Conservation (phyloP, 2,113 vertebrate species). For the Leptosomus discolor region DNA sequence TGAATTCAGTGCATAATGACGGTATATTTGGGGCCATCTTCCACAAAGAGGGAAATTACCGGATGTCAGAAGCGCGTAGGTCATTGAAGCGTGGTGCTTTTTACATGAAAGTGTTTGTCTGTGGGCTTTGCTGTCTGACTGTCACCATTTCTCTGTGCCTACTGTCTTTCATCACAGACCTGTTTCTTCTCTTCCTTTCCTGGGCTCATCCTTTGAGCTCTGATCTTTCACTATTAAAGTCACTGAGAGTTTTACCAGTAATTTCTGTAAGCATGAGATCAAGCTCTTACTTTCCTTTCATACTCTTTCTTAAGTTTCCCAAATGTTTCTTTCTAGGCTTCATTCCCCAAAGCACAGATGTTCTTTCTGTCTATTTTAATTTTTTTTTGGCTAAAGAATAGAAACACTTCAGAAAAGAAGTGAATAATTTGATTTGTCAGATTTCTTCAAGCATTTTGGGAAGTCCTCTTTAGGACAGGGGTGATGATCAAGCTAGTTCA, state of each 20-base stretch:
- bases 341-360: neutral
- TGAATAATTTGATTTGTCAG: neutral
- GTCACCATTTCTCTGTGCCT: neutral
- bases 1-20: neutral
- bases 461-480: neutral
- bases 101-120: neutral
- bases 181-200: neutral
- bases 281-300: neutral
- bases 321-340: constrained; percentile 1
- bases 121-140: neutral
- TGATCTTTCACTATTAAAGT: neutral
- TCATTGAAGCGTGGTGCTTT: neutral
- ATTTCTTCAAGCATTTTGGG: neutral
- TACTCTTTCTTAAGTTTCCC: neutral
- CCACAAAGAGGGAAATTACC: neutral
- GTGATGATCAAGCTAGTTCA: neutral
- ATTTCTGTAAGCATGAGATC: neutral
- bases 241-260: neutral
- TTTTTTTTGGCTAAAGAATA: neutral
- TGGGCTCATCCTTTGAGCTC: neutral
- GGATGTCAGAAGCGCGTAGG: neutral
- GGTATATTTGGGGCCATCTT: neutral
- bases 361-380: neutral
- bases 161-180: neutral
- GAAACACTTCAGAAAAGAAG: neutral